These are phyloP conservation scores for Camptogramma bilineatum DNA, from an alignment of 2,888 invertebrate species.

Conservation along the genomic window DNA sequence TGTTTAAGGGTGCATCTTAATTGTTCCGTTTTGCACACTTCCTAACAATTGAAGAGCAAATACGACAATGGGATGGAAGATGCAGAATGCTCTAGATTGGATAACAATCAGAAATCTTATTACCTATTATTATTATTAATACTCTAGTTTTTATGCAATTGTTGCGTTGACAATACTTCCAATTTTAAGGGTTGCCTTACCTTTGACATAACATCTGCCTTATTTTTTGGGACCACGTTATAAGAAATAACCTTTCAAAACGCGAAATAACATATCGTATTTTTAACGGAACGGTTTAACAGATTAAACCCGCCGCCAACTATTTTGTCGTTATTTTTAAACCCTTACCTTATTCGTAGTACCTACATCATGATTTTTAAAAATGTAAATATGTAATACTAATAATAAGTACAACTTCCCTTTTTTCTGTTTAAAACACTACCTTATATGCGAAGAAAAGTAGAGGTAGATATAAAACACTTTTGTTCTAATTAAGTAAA, in stretches of 20 bases:
- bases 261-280: not conserved
- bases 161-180: constrained; percentile 68
- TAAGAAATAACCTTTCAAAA: not conserved
- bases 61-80: constrained; percentile 54
- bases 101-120: constrained; percentile 62
- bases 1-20: constrained; percentile 54
- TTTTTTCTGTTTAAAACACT: too few relatives aligned
- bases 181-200: constrained; percentile 59
- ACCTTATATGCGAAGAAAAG: too few relatives aligned
- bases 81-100: constrained; percentile 69
- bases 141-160: constrained; percentile 64
- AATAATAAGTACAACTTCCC: too few relatives aligned
- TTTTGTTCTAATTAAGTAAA: too few relatives aligned
- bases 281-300: not conserved
- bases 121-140: constrained; percentile 67
- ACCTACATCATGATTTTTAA: too few relatives aligned
- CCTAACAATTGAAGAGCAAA: constrained; percentile 61
- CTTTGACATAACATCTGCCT: constrained; percentile 66
- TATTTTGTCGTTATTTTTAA: too few relatives aligned
- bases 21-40: constrained; percentile 74
- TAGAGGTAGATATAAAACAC: too few relatives aligned
- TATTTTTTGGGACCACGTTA: constrained; percentile 34
- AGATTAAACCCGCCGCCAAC: too few relatives aligned
- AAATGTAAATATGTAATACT: too few relatives aligned
- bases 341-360: too few relatives aligned